A percentile compares a stretch with the other conserved stretches of the same genome.
These are phyloP conservation scores for Tolmerus cingulatus DNA, from an alignment of 2,888 invertebrate species.

Conservation along the genomic window DNA sequence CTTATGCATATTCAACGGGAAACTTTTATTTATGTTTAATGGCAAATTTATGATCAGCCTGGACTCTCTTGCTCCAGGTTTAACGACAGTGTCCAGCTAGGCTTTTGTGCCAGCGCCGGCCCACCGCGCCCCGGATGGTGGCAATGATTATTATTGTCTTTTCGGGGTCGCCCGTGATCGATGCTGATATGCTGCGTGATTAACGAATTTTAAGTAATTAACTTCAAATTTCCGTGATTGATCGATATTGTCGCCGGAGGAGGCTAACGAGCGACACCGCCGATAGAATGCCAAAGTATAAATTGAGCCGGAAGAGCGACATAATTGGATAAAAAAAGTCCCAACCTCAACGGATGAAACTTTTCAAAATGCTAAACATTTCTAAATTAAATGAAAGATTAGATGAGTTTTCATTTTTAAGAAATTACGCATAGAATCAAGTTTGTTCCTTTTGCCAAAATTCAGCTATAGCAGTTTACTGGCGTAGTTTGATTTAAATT, in stretches of 20 bases:
- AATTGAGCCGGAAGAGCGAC: neutral
- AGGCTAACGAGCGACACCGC: neutral
- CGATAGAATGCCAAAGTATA: neutral
- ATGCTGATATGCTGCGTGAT: neutral
- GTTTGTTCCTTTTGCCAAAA: no score
- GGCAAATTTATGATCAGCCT: slow-evolving; percentile 28
- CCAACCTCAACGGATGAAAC: neutral
- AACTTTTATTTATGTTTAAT: slow-evolving; percentile 28
- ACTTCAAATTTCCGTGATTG: neutral
- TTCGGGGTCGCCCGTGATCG: neutral
- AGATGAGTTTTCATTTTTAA: no score
- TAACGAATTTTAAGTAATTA: neutral
- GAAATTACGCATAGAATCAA: no score
- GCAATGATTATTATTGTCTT: neutral
- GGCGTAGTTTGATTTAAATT: no score
- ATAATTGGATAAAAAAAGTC: neutral
- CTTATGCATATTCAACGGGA: slow-evolving; percentile 33
- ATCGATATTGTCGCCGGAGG: neutral
- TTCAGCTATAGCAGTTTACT: no score
- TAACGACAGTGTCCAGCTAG: slow-evolving; percentile 29
- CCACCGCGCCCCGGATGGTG: neutral
- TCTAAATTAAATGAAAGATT: no score
- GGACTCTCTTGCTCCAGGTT: neutral
- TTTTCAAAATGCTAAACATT: neutral
- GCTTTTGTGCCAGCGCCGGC: neutral